Evolutionary conservation across 1,140 invertebrate genomes (phyloP), one percentile per base, ranked within the genome.

Genomic region (Asobara japonica): DNA sequence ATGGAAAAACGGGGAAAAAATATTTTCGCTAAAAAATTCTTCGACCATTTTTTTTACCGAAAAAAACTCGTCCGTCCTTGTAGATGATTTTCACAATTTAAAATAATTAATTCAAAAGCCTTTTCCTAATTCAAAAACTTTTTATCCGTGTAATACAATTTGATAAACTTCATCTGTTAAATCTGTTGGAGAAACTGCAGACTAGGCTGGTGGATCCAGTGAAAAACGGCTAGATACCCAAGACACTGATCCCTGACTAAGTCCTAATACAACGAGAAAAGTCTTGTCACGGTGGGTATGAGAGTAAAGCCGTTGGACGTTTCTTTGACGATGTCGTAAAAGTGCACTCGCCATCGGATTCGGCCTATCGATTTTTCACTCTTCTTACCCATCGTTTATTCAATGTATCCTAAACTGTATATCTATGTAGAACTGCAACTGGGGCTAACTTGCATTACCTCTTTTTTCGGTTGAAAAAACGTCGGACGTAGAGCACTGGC

Each of bases 291-390:
- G 25, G 18, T 29, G 60, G n/a, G 27, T 20, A 22, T 27, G 36
- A 20, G n/a, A 61, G 33, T 71, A 31, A 65, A 71, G 36, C 45
- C 25, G 27, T 41, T 41, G 16, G 27, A 45, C 56, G 31, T 62
- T 62, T 16, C 62, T 65, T 65, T 71, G 69, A 71, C 31, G 62
- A 65, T 18, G 38, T 65, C 61, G 56, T 71, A 60, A 69, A 69
- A 69, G 45, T 60, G 45, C 61, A 30, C 31, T 33, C 48, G 20
- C 67, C 25, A 56, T 56, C 51, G 6, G 51, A 56, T 56, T 56
- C 45, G 20, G 30, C n/a, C 27, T 11, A 60, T 36, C 41, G 38
- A 25, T 30, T 71, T 41, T 31, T 16, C 38, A 27, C 62, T 16
- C 6, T n/a, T 31, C 31, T n/a, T n/a, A n/a, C n/a, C n/a, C n/a